Evolutionary conservation across 1,140 invertebrate species (phyloP).

Genomic region (Chironomus tepperi): DNA sequence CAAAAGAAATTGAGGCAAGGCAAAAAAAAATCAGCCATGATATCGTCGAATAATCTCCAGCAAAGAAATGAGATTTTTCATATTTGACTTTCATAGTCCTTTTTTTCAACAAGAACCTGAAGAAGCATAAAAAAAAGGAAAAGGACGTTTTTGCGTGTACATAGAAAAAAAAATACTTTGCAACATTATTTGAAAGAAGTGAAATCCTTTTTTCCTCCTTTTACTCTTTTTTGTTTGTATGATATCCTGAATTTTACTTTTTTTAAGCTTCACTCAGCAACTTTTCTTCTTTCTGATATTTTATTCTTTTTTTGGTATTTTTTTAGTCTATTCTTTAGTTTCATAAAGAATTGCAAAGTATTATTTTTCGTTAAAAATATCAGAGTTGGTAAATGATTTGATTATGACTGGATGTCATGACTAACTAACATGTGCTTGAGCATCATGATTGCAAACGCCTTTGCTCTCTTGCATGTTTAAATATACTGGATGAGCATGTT

Average conservation of each 20-base stretch:
- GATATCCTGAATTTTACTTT: constrained; percentile 8
- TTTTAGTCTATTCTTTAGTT: too few species aligned
- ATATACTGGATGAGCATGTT: too few species aligned
- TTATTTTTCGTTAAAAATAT: too few species aligned
- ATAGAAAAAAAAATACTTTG: background rate
- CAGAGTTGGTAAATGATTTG: too few species aligned
- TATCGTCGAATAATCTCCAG: constrained; percentile 13
- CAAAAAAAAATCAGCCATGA: background rate
- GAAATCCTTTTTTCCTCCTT: background rate
- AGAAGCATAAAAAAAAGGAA: background rate
- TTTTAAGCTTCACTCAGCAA: constrained; percentile 20
- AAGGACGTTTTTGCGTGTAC: constrained; percentile 4
- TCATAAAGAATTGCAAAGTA: too few species aligned
- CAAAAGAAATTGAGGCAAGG: too few species aligned
- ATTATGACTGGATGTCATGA: too few species aligned
- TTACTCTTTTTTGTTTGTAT: background rate
- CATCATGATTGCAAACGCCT: too few species aligned
- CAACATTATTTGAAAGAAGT: too few species aligned
- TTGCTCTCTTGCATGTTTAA: too few species aligned
- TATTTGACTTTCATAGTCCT: constrained; percentile 8
- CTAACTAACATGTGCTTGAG: too few species aligned
- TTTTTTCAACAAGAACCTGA: background rate
- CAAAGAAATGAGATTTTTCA: constrained; percentile 7
- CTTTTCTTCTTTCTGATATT: background rate
- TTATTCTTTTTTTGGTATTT: background rate